phyloP scores from a whole-genome alignment of 2,888 invertebrate species.

The Pristionchus entomophagus region DNA sequence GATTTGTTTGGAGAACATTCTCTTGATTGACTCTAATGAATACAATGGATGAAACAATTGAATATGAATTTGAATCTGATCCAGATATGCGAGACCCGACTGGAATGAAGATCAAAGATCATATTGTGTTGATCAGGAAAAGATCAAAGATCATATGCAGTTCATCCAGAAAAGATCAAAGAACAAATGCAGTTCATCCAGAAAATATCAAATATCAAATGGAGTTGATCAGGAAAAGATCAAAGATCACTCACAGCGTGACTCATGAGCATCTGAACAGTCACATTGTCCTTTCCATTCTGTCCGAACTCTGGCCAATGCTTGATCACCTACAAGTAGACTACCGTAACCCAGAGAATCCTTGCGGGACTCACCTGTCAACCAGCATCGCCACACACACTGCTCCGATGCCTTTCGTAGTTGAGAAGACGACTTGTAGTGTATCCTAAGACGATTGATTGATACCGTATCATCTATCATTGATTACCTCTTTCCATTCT shows the following conservation, averaged over 20 bases:
- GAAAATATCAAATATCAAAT: background rate
- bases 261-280: slow-evolving; percentile 63
- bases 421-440: slow-evolving; percentile 65
- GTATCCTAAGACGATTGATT: slow-evolving; percentile 56
- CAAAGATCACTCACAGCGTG: slow-evolving; percentile 55
- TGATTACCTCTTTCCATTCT: slow-evolving; percentile 58
- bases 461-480: background rate
- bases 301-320: slow-evolving; percentile 67
- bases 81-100: slow-evolving; percentile 64
- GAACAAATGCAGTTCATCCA: background rate
- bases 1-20: slow-evolving; percentile 62
- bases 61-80: no score
- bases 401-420: slow-evolving; percentile 63
- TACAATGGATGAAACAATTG: no score
- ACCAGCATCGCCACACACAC: slow-evolving; percentile 60
- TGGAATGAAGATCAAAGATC: slow-evolving; percentile 42
- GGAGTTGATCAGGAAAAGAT: background rate
- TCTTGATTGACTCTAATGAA: slow-evolving; percentile 62
- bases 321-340: slow-evolving; percentile 52
- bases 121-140: background rate
- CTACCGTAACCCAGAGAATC: background rate
- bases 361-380: slow-evolving; percentile 52
- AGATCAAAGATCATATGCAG: background rate
- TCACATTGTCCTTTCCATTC: slow-evolving; percentile 65
- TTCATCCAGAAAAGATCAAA: no score